Conservation (phyloP, 2,888 invertebrate species). For the Drosophila cracens region DNA sequence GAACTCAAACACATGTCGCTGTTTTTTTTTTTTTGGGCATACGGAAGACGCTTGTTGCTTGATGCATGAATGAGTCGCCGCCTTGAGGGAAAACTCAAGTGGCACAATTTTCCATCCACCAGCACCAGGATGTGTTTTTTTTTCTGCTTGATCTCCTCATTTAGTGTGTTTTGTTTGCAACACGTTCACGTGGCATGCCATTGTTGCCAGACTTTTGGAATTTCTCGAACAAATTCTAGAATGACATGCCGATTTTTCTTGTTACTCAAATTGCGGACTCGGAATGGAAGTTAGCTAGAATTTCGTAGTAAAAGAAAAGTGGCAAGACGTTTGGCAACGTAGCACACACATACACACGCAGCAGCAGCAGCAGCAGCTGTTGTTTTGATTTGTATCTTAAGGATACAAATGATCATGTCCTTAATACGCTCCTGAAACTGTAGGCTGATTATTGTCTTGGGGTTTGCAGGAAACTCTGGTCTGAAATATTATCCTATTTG, state of each 20-base stretch:
- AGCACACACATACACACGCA: background rate
- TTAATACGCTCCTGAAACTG: conserved; percentile 18
- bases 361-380: conserved; percentile 24
- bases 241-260: conserved; percentile 61
- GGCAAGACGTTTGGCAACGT: conserved; percentile 44
- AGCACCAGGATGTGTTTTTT: conserved; percentile 25
- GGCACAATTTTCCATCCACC: conserved; percentile 57
- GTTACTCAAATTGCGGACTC: conserved; percentile 53
- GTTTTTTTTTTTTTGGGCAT: conserved; percentile 40
- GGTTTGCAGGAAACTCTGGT: background rate
- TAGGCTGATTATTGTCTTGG: conserved; percentile 1
- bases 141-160: background rate
- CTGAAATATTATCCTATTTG: background rate
- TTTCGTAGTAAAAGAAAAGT: conserved; percentile 20
- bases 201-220: conserved; percentile 50
- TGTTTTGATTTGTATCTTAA: conserved; percentile 39
- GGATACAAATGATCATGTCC: conserved; percentile 7
- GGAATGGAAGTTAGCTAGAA: conserved; percentile 34
- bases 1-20: conserved; percentile 73
- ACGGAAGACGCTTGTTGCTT: conserved; percentile 65
- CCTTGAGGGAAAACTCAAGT: conserved; percentile 67
- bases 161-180: conserved; percentile 63
- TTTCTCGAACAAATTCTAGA: conserved; percentile 6
- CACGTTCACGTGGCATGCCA: conserved; percentile 61
- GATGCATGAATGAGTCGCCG: conserved; percentile 63